A percentile compares a stretch with the other conserved stretches of the same genome.
These are phyloP conservation scores for Pseudeuparius sepicola DNA, from an alignment of 2,888 invertebrate genomes.

Conservation along the genomic window DNA sequence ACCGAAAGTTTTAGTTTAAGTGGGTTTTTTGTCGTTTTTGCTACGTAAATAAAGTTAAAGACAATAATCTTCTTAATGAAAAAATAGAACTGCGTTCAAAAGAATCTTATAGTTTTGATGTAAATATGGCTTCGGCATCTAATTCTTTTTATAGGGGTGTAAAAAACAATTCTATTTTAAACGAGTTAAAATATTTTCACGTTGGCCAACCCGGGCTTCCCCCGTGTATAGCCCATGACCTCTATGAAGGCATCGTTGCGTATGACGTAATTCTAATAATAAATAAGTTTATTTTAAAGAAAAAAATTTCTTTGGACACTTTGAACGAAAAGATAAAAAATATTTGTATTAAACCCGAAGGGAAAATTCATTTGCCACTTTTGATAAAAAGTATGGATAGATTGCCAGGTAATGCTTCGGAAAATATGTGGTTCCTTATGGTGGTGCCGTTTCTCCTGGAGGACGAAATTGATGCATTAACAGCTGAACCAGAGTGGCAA, in stretches of 20 bases:
- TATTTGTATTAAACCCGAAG: constrained; percentile 6
- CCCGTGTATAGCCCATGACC: constrained; percentile 21
- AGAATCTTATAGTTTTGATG: constrained; percentile 1
- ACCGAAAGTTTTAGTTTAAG: constrained; percentile 24
- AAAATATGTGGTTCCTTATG: constrained; percentile 14
- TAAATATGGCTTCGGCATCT: constrained; percentile 4
- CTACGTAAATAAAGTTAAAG: constrained; percentile 2
- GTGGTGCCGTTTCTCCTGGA: constrained; percentile 14
- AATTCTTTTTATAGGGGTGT: constrained; percentile 18
- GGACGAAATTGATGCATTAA: constrained; percentile 3
- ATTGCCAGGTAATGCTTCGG: constrained; percentile 9
- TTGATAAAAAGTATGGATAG: constrained; percentile 13
- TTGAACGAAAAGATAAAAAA: constrained; percentile 14
- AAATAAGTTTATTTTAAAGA: constrained; percentile 18
- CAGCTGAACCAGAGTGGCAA: constrained; percentile 6
- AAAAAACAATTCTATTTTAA: constrained; percentile 19
- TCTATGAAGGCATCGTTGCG: constrained; percentile 9
- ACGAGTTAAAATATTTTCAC: constrained; percentile 20
- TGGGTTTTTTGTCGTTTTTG: constrained; percentile 23
- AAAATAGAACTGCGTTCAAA: too few species aligned
- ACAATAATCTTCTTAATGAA: too few species aligned
- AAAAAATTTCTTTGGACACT: too few species aligned
- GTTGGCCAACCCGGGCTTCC: constrained; percentile 22
- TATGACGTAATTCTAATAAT: constrained; percentile 14
- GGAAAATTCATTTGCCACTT: constrained; percentile 12